Conservation (phyloP, 2,797 vertebrate species). For the Ateles fusciceps region DNA sequence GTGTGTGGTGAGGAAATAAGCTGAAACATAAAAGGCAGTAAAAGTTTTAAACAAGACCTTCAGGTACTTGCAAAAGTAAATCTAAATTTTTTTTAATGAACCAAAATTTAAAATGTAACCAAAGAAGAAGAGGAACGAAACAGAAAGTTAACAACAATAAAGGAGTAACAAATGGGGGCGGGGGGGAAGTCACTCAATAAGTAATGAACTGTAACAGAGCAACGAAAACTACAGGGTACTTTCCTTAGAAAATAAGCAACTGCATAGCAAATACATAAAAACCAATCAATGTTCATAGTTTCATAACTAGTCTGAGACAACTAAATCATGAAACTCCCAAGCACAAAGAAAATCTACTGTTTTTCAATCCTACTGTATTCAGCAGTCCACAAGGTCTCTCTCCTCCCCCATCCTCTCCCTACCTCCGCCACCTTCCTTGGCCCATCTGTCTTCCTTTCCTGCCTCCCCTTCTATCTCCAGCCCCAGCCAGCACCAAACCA, state of each 20-base stretch:
- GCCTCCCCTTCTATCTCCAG: not conserved
- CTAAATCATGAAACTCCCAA: not conserved
- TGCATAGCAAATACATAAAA: not conserved
- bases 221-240: not conserved
- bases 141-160: not conserved
- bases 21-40: not conserved
- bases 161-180: rapidly evolving
- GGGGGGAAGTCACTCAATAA: not conserved
- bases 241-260: not conserved
- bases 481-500: not conserved
- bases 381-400: not conserved
- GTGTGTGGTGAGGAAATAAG: not conserved
- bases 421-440: not conserved
- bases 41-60: not conserved
- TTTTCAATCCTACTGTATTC: not conserved
- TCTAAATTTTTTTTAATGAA: not conserved
- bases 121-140: not conserved
- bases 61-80: not conserved
- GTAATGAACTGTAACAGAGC: not conserved
- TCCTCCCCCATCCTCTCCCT: not conserved
- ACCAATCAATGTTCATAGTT: not conserved
- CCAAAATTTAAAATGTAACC: not conserved
- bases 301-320: not conserved
- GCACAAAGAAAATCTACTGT: not conserved
- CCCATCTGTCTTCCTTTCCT: not conserved